Evolutionary conservation across 2,888 invertebrate genomes (phyloP).

Genomic region (Chaetogeoica ovagalla): DNA sequence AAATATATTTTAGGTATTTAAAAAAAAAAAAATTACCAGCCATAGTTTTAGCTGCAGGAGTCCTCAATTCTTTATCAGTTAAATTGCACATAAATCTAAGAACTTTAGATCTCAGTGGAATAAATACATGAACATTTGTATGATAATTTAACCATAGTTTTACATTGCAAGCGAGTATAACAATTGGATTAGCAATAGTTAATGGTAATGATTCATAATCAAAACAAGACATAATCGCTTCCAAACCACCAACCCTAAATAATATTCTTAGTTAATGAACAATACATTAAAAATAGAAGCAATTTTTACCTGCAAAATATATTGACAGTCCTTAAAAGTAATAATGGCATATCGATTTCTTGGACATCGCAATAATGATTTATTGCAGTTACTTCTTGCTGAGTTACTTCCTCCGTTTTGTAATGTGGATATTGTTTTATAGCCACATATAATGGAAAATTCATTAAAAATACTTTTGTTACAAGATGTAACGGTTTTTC

Average conservation of each 20-base stretch:
- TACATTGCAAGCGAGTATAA: conserved; percentile 87
- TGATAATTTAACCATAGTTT: conserved; percentile 92
- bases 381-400: conserved; percentile 79
- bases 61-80: conserved; percentile 86
- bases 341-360: conserved; percentile 90
- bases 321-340: conserved; percentile 87
- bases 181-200: conserved; percentile 87
- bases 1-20: neutral
- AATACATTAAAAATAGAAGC: neutral
- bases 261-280: conserved; percentile 61
- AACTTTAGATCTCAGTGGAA: conserved; percentile 83
- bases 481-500: conserved; percentile 86
- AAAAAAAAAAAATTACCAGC: conserved; percentile 66
- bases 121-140: conserved; percentile 83
- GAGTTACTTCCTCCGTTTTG: conserved; percentile 78
- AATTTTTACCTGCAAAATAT: conserved; percentile 75
- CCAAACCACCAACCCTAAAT: conserved; percentile 83
- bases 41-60: conserved; percentile 88
- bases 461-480: conserved; percentile 82
- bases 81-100: conserved; percentile 91
- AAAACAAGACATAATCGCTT: conserved; percentile 85
- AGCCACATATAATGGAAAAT: conserved; percentile 80
- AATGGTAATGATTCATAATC: conserved; percentile 77
- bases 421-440: conserved; percentile 65
- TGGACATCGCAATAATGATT: conserved; percentile 87